A percentile compares a stretch with the other conserved stretches of the same genome.
Conservation (phyloP, 2,888 invertebrate genomes). For the Tipula helvola region DNA sequence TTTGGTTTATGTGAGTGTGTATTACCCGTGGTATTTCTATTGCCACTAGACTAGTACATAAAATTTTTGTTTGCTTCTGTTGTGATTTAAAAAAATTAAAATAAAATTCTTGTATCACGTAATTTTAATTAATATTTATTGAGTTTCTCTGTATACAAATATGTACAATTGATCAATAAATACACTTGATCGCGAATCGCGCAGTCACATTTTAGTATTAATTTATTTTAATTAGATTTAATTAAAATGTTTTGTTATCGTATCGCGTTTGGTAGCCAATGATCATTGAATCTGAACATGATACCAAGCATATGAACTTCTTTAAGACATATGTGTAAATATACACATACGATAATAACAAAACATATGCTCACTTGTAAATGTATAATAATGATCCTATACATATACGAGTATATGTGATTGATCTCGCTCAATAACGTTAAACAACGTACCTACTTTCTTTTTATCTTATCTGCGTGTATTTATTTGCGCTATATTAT, state of each 20-base stretch:
- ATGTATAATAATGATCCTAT: background rate
- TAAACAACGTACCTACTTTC: background rate
- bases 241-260: background rate
- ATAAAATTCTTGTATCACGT: background rate
- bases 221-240: slow-evolving; percentile 4
- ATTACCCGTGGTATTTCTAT: background rate
- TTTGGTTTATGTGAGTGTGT: no score
- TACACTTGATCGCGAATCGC: background rate
- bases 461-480: background rate
- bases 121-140: background rate
- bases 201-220: background rate
- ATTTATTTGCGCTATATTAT: background rate
- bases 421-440: background rate
- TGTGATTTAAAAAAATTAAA: background rate
- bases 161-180: background rate
- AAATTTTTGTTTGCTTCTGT: background rate
- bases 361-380: background rate
- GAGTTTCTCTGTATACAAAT: background rate
- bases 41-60: background rate
- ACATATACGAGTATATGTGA: background rate
- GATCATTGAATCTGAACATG: background rate
- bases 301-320: no score
- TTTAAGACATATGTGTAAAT: background rate
- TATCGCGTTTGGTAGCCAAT: background rate
- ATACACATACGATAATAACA: background rate